Evolutionary conservation across 2,113 vertebrate species (phyloP), one percentile per base, ranked within the genome.

Genomic region (Leuciscus idus): DNA sequence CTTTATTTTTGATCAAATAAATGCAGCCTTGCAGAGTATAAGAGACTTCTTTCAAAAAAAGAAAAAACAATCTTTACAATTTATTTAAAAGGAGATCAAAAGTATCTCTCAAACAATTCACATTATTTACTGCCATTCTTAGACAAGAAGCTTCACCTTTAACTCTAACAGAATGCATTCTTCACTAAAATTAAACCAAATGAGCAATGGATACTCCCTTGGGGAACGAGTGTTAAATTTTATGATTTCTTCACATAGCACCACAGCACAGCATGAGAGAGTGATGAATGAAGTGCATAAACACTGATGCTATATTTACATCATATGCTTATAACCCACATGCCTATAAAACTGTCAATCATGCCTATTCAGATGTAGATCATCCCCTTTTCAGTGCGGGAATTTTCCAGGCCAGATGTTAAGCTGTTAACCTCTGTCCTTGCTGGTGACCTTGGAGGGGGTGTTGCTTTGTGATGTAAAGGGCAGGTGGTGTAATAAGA

Each of bases 401-500:
- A 1, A 62, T 43, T 19, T 81, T 81, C 28, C 81, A n/a, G 33
- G 50, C 64, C 81, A 72, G 81, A 83, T 55, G 81, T 83, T 68
- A 21, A 83, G 48, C 70, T 3, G 13, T 73, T 83, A 83, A 83
- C 81, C 81, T 72, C 48, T 72, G 81, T 72, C 81, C 64, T 73
- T 83, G 48, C 48, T 2, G 19, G 28, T 83, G 81, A 83, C 66
- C 66, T 83, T 73, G 81, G 48, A 68, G 82, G 28, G 66, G 81
- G n/a, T n/a, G 48, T 83, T 57, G 33, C 77, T 39, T 57, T 72
- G 66, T 83, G 81, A 68, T 82, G 80, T 68, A 82, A 68, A 83
- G 50, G 66, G 66, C 81, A 83, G 81, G 28, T 83, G 48, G 64
- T 59, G 81, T 73, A 83, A 83, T 83, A 83, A 73, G 81, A 83